Conservation (phyloP, 2,113 vertebrate genomes). For the Burhinus bistriatus region DNA sequence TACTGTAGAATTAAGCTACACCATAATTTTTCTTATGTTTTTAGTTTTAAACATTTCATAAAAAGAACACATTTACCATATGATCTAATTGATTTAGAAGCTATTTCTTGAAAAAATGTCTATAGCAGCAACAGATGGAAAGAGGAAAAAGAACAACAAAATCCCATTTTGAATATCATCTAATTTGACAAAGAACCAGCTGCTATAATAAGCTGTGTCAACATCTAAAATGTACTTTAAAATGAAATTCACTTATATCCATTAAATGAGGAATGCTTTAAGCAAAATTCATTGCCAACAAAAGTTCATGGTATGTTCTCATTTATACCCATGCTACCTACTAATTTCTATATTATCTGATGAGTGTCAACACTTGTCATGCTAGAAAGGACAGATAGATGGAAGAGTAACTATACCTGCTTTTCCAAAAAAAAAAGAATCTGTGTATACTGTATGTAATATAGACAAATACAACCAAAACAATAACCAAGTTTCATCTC, state of each 20-base stretch:
- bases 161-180: conserved; percentile 38
- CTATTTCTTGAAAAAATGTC: neutral
- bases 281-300: neutral
- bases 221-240: neutral
- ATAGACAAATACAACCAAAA: neutral
- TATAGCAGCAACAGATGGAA: conserved; percentile 39
- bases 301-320: neutral
- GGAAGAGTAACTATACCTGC: neutral
- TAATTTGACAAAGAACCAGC: conserved; percentile 30
- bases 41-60: conserved; percentile 28
- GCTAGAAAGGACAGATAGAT: neutral
- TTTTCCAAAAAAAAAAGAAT: neutral
- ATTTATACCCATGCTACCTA: neutral
- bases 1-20: neutral
- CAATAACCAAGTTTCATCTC: neutral
- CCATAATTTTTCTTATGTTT: neutral
- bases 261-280: neutral
- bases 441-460: neutral
- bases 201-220: conserved; percentile 16
- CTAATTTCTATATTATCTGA: neutral
- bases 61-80: neutral
- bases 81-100: conserved; percentile 36
- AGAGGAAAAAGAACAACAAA: conserved; percentile 53
- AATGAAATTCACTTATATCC: neutral
- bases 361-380: neutral